A percentile compares a stretch with the other conserved stretches of the same genome.
Evolutionary conservation across 2,113 vertebrate genomes (phyloP).

Genomic region (Calidris pugnax): DNA sequence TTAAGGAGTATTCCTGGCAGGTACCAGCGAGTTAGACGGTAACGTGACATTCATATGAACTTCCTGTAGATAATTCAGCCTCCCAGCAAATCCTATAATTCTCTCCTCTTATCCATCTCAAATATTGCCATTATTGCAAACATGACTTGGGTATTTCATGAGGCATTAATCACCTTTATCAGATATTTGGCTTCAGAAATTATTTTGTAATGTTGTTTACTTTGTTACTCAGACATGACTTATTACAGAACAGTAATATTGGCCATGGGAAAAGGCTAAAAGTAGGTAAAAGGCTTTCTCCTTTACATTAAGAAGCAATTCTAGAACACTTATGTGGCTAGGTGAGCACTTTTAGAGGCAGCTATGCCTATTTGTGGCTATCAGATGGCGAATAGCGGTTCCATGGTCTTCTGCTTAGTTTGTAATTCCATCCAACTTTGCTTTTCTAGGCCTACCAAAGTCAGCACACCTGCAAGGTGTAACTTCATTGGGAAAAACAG

Average conservation of each 20-base stretch:
- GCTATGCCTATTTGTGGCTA: neutral
- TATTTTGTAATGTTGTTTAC: conserved; percentile 64
- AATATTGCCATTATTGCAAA: conserved; percentile 65
- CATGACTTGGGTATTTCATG: conserved; percentile 34
- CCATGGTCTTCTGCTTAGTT: neutral
- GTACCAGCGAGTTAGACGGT: neutral
- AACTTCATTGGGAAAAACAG: neutral
- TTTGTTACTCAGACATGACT: conserved; percentile 63
- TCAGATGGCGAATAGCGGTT: neutral
- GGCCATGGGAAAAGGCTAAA: conserved; percentile 32
- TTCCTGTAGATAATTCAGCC: conserved; percentile 57
- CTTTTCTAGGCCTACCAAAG: neutral
- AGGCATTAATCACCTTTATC: conserved; percentile 65
- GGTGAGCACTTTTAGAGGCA: neutral
- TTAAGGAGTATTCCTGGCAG: neutral
- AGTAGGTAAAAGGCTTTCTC: conserved; percentile 48
- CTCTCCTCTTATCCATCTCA: conserved; percentile 60
- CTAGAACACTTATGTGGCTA: neutral
- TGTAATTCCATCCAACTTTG: neutral
- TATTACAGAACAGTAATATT: neutral
- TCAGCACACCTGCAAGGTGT: neutral
- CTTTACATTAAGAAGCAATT: neutral
- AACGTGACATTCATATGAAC: conserved; percentile 50
- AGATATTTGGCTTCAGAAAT: conserved; percentile 60
- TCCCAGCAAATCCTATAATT: conserved; percentile 55